phyloP scores from a whole-genome alignment of 2,797 vertebrate species.

The Acestrorhynchus altus region DNA sequence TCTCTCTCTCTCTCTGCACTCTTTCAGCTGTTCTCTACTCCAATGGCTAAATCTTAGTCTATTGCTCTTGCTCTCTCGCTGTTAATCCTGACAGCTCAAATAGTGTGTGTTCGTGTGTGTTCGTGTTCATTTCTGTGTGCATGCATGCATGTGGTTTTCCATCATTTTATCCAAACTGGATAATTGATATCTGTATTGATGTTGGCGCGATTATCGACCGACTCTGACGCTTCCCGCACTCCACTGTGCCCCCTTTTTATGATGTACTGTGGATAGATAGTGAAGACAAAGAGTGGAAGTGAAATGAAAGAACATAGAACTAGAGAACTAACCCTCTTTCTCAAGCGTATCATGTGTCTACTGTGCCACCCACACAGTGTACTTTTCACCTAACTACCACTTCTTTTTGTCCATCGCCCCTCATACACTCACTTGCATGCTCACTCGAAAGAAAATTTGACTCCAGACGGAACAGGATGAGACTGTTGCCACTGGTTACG shows the following conservation, averaged over 20 bases:
- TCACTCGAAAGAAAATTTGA: constrained; percentile 9
- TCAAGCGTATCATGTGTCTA: constrained; percentile 30
- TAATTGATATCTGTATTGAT: too few relatives aligned
- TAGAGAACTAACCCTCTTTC: not conserved
- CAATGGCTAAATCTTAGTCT: not conserved
- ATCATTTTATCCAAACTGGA: too few relatives aligned
- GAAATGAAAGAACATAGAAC: constrained; percentile 1
- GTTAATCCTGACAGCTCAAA: not conserved
- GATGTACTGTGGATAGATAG: not conserved
- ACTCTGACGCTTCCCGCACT: too few relatives aligned
- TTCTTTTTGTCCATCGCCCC: not conserved
- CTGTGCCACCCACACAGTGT: constrained; percentile 4
- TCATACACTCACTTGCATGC: not conserved
- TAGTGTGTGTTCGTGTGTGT: not conserved
- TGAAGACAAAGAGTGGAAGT: not conserved
- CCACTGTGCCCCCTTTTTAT: too few relatives aligned
- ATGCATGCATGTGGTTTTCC: too few relatives aligned
- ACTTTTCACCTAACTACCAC: not conserved
- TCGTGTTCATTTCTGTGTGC: too few relatives aligned
- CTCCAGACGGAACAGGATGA: constrained; percentile 24
- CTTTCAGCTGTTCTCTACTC: not conserved
- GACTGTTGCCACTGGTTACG: constrained; percentile 15
- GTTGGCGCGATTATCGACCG: too few relatives aligned
- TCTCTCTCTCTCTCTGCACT: not conserved
- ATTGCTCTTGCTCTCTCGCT: not conserved